A percentile compares a stretch with the other conserved stretches of the same genome.
Evolutionary conservation across 35 echinoderm and acorn worm genomes (phyloP).

Genomic region (Eucidaris tribuloides): DNA sequence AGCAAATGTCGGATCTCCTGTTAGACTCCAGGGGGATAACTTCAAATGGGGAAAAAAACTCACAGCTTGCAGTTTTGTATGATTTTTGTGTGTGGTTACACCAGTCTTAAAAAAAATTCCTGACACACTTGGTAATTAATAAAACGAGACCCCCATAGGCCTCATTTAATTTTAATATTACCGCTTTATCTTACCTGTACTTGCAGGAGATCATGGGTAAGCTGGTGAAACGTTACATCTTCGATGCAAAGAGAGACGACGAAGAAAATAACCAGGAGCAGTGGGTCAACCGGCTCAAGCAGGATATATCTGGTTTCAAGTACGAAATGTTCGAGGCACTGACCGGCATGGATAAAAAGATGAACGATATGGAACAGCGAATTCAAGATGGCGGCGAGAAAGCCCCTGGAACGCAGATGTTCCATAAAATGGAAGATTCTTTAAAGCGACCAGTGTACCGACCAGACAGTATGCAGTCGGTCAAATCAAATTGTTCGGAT

Average conservation of each 20-base stretch:
- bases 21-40: too few species aligned
- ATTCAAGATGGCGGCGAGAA: slow-evolving; percentile 60
- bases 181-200: too few species aligned
- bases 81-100: too few species aligned
- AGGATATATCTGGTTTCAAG: slow-evolving; percentile 99
- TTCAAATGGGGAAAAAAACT: too few species aligned
- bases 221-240: slow-evolving; percentile 91
- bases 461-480: slow-evolving; percentile 91
- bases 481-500: slow-evolving; percentile 81
- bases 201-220: slow-evolving; percentile 91
- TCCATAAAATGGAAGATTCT: slow-evolving; percentile 81
- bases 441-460: slow-evolving; percentile 66
- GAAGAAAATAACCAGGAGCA: slow-evolving; percentile 96
- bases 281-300: slow-evolving; percentile 92
- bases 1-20: too few species aligned
- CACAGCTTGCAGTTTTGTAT: too few species aligned
- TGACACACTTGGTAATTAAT: too few species aligned
- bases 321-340: slow-evolving; percentile 99
- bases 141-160: too few species aligned
- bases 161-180: too few species aligned
- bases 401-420: slow-evolving; percentile 69
- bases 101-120: too few species aligned
- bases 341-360: slow-evolving; percentile 94
- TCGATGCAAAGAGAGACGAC: slow-evolving; percentile 90
- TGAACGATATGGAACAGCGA: slow-evolving; percentile 85